phyloP scores from a whole-genome alignment of 1,140 invertebrate species.

The Zaprionus ornatus region DNA sequence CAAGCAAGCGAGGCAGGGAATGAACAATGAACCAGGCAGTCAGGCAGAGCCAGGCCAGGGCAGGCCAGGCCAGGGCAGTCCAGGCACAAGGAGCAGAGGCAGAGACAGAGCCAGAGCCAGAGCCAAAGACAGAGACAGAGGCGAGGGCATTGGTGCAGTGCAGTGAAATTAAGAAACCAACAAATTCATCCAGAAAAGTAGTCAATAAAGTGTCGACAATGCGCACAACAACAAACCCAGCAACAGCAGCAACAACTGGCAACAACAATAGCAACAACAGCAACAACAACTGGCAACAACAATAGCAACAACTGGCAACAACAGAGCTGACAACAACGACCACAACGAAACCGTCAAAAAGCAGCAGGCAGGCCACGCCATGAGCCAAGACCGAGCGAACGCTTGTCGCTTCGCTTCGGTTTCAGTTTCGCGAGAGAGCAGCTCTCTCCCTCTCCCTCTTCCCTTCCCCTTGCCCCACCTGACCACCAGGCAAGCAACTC shows the following conservation, averaged over 20 bases:
- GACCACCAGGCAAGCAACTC: conserved; percentile 5
- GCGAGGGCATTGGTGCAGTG: conserved; percentile 42
- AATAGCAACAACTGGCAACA: conserved; percentile 27
- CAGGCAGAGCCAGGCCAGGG: conserved; percentile 13
- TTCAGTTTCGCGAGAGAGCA: conserved; percentile 3
- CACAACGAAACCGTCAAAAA: conserved; percentile 74
- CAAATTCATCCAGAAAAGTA: conserved; percentile 82
- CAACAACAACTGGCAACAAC: conserved; percentile 22
- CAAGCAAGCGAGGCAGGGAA: conserved; percentile 16
- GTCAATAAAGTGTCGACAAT: conserved; percentile 82
- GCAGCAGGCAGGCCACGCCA: conserved; percentile 67
- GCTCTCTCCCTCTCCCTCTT: not conserved
- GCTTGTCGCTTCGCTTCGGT: conserved; percentile 5
- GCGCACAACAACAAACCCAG: conserved; percentile 53
- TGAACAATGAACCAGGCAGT: conserved; percentile 19
- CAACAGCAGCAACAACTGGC: conserved; percentile 49
- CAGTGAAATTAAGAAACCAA: conserved; percentile 80
- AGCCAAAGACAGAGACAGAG: not conserved
- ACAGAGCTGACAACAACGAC: conserved; percentile 36
- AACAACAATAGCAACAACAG: conserved; percentile 41
- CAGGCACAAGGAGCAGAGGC: conserved; percentile 20
- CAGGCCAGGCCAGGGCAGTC: conserved; percentile 12
- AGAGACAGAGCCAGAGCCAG: not conserved
- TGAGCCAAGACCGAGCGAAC: conserved; percentile 25
- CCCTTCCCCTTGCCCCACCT: not conserved